Percentiles rank a stretch among this genome's conserved stretches.
phyloP scores from a whole-genome alignment of 2,888 invertebrate genomes.

The Minunthozetes semirufus region DNA sequence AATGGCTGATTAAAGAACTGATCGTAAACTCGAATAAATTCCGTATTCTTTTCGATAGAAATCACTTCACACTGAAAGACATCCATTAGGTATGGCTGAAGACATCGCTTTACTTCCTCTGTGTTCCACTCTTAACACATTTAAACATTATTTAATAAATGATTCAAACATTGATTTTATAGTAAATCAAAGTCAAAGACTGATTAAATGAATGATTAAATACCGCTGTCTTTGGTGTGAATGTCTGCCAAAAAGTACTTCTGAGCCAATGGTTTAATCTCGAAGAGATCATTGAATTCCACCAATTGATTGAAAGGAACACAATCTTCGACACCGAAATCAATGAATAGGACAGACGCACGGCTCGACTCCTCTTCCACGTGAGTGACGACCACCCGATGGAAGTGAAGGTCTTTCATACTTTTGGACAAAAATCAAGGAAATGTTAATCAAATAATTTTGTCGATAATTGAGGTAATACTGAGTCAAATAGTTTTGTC shows the following conservation, averaged over 20 bases:
- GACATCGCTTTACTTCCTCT: background rate
- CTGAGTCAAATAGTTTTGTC: background rate
- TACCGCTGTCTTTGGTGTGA: background rate
- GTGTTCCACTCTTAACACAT: background rate
- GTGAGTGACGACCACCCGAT: constrained; percentile 3
- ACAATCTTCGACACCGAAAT: background rate
- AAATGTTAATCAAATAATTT: background rate
- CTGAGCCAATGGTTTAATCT: background rate
- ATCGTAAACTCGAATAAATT: constrained; percentile 13
- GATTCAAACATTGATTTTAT: too few species aligned
- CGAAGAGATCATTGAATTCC: background rate
- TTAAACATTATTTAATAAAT: too few species aligned
- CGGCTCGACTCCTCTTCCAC: background rate
- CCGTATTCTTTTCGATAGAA: background rate
- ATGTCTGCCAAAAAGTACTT: constrained; percentile 6
- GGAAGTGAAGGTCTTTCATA: constrained; percentile 1
- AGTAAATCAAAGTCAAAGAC: background rate
- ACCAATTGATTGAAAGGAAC: background rate
- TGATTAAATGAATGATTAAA: background rate
- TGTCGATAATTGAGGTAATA: background rate
- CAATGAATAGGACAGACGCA: background rate
- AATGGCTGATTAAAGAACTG: background rate
- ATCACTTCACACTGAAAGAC: background rate
- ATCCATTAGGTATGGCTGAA: background rate
- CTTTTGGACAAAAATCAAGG: background rate